Evolutionary conservation across 2,113 vertebrate species (phyloP).

Genomic region (Andinoacara biseriatus): DNA sequence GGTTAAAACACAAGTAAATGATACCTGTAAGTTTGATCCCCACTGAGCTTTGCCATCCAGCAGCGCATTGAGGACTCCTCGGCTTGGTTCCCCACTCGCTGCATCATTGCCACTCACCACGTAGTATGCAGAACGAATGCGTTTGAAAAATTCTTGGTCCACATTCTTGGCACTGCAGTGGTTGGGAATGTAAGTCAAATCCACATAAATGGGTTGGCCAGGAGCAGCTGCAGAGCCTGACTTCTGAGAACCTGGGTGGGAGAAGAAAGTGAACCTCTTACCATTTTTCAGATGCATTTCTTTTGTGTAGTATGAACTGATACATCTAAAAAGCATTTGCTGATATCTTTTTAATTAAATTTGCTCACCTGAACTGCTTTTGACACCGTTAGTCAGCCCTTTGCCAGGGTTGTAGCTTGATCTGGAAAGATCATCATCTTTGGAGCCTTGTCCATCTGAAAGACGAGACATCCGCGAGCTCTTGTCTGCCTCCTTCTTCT

Average conservation of each 20-base stretch:
- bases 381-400: constrained; percentile 85
- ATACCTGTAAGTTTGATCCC: constrained; percentile 97
- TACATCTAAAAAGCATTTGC: background rate
- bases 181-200: constrained; percentile 97
- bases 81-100: constrained; percentile 89
- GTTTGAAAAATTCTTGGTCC: constrained; percentile 95
- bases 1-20: background rate
- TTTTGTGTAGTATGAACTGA: background rate
- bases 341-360: background rate
- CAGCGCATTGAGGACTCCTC: constrained; percentile 90
- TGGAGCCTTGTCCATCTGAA: constrained; percentile 78
- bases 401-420: constrained; percentile 86
- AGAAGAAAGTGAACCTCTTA: constrained; percentile 22
- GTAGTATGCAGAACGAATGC: constrained; percentile 92
- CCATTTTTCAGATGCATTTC: background rate
- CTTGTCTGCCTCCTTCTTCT: constrained; percentile 87
- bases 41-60: constrained; percentile 97
- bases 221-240: constrained; percentile 73
- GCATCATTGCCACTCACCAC: constrained; percentile 96
- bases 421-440: constrained; percentile 86
- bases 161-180: constrained; percentile 98
- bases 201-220: constrained; percentile 91
- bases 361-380: constrained; percentile 84
- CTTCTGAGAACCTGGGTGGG: constrained; percentile 71
- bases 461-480: constrained; percentile 79